These are phyloP conservation scores for Pedetes capensis DNA, from an alignment of 2,113 vertebrate genomes.

Conservation along the genomic window DNA sequence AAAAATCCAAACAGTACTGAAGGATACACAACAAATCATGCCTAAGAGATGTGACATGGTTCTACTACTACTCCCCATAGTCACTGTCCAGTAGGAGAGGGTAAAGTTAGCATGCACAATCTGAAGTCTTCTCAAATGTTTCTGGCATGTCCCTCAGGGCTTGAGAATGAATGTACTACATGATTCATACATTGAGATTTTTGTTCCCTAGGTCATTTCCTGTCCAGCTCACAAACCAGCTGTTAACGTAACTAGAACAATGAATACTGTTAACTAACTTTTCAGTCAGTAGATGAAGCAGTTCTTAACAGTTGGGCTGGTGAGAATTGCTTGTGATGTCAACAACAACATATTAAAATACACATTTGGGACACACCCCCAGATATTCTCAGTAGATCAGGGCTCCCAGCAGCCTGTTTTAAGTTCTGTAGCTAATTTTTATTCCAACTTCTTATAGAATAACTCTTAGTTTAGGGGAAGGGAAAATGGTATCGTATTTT, in stretches of 20 bases:
- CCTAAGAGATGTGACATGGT: neutral
- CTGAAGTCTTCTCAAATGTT: neutral
- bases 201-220: constrained; percentile 43
- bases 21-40: neutral
- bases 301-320: neutral
- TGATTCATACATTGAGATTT: constrained; percentile 37
- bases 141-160: neutral
- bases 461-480: neutral
- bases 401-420: neutral
- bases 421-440: neutral
- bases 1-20: neutral
- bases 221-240: constrained; percentile 21
- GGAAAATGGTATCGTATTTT: neutral
- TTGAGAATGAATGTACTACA: neutral
- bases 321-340: neutral
- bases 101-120: neutral
- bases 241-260: neutral
- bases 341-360: neutral
- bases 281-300: neutral
- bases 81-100: neutral
- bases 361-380: neutral
- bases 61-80: neutral
- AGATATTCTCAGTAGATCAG: neutral
- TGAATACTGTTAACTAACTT: neutral
- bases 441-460: neutral